Percentiles rank a stretch among this genome's conserved stretches.
Conservation (phyloP, 2,888 invertebrate genomes). For the Morpho achilles region DNA sequence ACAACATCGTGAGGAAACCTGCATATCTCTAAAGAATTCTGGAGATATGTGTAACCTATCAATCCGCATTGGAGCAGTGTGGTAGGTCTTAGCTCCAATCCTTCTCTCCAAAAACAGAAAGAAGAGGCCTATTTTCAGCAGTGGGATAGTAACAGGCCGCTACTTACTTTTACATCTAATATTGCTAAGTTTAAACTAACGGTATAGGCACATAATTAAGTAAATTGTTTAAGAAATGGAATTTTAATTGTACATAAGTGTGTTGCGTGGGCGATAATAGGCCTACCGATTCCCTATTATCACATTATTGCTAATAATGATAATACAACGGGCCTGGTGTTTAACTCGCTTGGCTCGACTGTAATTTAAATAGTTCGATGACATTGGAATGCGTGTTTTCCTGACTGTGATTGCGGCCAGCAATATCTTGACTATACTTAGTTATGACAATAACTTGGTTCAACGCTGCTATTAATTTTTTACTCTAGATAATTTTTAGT, state of each 20-base stretch:
- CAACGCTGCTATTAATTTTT: slow-evolving; percentile 2
- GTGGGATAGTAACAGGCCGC: too few species aligned
- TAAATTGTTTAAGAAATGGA: slow-evolving; percentile 18
- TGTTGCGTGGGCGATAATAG: slow-evolving; percentile 6
- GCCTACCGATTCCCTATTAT: slow-evolving; percentile 16
- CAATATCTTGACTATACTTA: neutral
- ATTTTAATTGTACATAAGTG: slow-evolving; percentile 18
- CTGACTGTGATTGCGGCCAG: slow-evolving; percentile 1
- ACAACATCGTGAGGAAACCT: too few species aligned
- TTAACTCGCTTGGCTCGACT: slow-evolving; percentile 7
- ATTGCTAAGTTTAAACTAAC: slow-evolving; percentile 9
- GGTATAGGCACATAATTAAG: slow-evolving; percentile 11
- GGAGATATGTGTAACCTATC: too few species aligned
- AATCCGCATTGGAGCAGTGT: too few species aligned
- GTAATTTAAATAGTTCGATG: slow-evolving; percentile 21
- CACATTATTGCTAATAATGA: slow-evolving; percentile 22
- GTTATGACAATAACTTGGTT: slow-evolving; percentile 5
- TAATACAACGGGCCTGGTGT: slow-evolving; percentile 10
- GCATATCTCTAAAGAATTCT: too few species aligned
- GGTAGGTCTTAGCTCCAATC: too few species aligned
- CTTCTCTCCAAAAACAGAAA: too few species aligned
- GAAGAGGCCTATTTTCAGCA: too few species aligned
- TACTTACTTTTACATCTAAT: neutral
- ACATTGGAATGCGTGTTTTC: slow-evolving; percentile 11
- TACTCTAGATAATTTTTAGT: slow-evolving; percentile 4